Evolutionary conservation across 2,888 invertebrate genomes (phyloP).

Genomic region (Morinoia aosen): DNA sequence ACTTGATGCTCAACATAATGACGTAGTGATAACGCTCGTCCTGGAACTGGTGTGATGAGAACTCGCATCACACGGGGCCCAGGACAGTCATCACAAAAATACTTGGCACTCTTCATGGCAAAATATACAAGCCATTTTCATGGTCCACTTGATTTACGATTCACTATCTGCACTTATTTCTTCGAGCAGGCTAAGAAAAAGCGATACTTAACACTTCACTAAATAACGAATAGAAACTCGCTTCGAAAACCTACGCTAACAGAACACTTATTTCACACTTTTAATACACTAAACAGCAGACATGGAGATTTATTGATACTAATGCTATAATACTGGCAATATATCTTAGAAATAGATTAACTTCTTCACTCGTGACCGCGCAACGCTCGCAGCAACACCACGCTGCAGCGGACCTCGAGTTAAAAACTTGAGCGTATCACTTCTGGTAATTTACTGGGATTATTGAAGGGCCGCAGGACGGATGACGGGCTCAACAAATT

Average conservation of each 20-base stretch:
- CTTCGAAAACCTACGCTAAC: constrained; percentile 38
- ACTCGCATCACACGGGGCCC: constrained; percentile 44
- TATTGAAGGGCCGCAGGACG: constrained; percentile 30
- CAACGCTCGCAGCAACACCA: neutral
- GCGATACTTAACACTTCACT: constrained; percentile 25
- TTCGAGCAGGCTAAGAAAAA: neutral
- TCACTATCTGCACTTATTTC: neutral
- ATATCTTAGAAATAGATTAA: neutral
- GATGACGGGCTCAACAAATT: constrained; percentile 15
- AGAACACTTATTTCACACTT: constrained; percentile 47
- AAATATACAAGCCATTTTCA: neutral
- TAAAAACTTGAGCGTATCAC: constrained; percentile 28
- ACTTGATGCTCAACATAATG: constrained; percentile 1
- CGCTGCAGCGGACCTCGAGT: neutral
- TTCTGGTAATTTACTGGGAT: constrained; percentile 18
- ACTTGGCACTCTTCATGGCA: neutral
- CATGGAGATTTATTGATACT: constrained; percentile 21
- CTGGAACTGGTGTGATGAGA: constrained; percentile 50
- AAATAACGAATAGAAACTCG: constrained; percentile 27
- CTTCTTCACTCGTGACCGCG: neutral
- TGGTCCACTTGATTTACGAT: neutral
- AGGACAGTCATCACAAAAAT: constrained; percentile 46
- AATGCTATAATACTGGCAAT: constrained; percentile 27
- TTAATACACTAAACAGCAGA: constrained; percentile 30
- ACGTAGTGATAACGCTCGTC: constrained; percentile 27